Base-by-base conservation (phyloP, 1,140 invertebrate species). In the Leptinotarsa undecemlineata region DNA sequence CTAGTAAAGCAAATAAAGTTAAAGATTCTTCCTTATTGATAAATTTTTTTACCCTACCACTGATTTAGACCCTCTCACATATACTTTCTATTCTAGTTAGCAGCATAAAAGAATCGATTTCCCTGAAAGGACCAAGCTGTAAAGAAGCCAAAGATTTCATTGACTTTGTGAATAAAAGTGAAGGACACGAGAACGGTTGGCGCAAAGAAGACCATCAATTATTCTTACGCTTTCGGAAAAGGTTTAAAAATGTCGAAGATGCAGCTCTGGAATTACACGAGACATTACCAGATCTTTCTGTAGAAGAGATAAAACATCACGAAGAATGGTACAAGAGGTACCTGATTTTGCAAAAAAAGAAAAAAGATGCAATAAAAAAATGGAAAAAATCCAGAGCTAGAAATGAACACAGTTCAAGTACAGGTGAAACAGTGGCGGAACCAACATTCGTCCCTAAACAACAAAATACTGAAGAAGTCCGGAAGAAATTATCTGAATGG, bases 111-210 rank as follows among this genome's bases (percentile, higher is more conserved):
- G 63, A 70, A 57, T 15, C 17, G 63, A 48, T 68, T 48, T 67
- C 57, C 75, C 72, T 67, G 71, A 69, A 19, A 15, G 42, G 68
- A 8, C 17, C n/a, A 26, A 75, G 73, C 23, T 82, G 79, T 70
- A 74, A 87, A 85, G 87, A 88, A 84, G 85, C 87, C 6, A 84
- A 86, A 80, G 74, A 86, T 60, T 87, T 86, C 76, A 83, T 87
- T 81, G 85, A 86, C 33, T 89, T 87, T 78, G 77, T 88, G 66
- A 78, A 78, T 51, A 80, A 79, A 72, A 85, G 79, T 73, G 79
- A 77, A 60, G 87, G 86, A 57, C 85, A 85, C 63, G 85, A 86
- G 73, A 86, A 87, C 19, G 86, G 87, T 42, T 89, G 88, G 88
- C 80, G 84, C 51, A 84, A 84, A 78, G 87, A 88, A 71, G 85